Evolutionary conservation across 1,140 invertebrate genomes (phyloP).

Genomic region (Drosophila pruinosa): DNA sequence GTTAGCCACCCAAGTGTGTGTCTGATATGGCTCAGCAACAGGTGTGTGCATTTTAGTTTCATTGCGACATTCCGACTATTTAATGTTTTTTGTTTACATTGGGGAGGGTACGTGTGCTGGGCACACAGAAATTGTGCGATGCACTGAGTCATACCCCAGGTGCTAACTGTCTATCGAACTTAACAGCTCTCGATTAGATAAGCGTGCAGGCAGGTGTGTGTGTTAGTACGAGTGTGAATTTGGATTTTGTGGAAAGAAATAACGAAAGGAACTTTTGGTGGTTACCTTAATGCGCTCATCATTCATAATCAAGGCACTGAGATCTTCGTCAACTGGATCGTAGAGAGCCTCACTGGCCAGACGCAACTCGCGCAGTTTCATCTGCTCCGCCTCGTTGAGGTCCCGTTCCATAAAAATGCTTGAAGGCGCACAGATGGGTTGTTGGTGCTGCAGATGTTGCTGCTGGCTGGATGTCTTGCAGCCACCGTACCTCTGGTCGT

Average conservation of each 20-base stretch:
- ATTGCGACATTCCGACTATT: slow-evolving; percentile 44
- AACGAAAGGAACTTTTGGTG: slow-evolving; percentile 4
- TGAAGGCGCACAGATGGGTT: slow-evolving; percentile 63
- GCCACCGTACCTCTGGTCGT: slow-evolving; percentile 13
- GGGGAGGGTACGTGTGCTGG: slow-evolving; percentile 46
- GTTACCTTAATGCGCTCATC: slow-evolving; percentile 85
- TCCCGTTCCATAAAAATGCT: slow-evolving; percentile 85
- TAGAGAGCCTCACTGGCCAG: slow-evolving; percentile 92
- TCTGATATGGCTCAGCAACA: slow-evolving; percentile 38
- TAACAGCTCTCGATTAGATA: slow-evolving; percentile 61
- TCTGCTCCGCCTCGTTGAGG: slow-evolving; percentile 91
- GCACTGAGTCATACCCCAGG: slow-evolving; percentile 65
- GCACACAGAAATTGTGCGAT: slow-evolving; percentile 54
- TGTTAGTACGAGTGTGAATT: slow-evolving; percentile 28
- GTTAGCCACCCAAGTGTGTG: slow-evolving; percentile 2
- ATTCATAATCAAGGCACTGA: slow-evolving; percentile 87
- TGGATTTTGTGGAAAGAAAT: slow-evolving; percentile 24
- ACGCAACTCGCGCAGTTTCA: slow-evolving; percentile 92
- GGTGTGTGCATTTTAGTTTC: slow-evolving; percentile 27
- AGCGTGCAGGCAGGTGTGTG: slow-evolving; percentile 39
- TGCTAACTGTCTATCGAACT: slow-evolving; percentile 57
- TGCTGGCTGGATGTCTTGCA: slow-evolving; percentile 19
- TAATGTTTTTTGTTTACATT: slow-evolving; percentile 70
- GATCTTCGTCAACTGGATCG: slow-evolving; percentile 91
- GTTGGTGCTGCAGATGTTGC: slow-evolving; percentile 50